Evolutionary conservation across 2,888 invertebrate species (phyloP).

Genomic region (Polydrusus cervinus): DNA sequence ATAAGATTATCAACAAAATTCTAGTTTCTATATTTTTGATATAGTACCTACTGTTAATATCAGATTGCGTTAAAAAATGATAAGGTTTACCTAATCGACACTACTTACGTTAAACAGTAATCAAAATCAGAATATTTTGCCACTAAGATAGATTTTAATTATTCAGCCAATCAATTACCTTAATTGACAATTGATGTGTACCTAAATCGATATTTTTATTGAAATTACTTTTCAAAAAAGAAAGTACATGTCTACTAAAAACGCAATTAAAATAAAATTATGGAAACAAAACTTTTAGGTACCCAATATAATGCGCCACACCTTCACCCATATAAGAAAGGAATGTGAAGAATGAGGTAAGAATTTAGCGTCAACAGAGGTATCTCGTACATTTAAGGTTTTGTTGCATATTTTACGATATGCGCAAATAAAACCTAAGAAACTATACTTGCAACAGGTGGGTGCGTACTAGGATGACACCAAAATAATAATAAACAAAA

Average conservation of each 20-base stretch:
- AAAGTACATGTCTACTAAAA: neutral
- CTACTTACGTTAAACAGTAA: conserved; percentile 9
- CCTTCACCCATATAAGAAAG: conserved; percentile 66
- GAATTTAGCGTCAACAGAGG: conserved; percentile 51
- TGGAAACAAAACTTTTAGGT: conserved; percentile 28
- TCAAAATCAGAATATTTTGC: conserved; percentile 7
- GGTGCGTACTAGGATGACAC: conserved; percentile 27
- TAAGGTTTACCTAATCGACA: neutral
- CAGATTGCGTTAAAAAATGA: conserved; percentile 10
- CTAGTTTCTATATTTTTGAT: conserved; percentile 8
- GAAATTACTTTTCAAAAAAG: conserved; percentile 9
- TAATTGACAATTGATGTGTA: conserved; percentile 19
- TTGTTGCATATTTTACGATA: conserved; percentile 42
- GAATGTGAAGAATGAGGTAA: conserved; percentile 68
- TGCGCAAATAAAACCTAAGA: conserved; percentile 40
- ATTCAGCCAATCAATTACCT: neutral
- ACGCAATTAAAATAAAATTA: conserved; percentile 38
- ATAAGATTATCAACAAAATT: conserved; percentile 28
- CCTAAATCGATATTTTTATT: neutral
- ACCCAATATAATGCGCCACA: conserved; percentile 62
- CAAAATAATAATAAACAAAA: conserved; percentile 38
- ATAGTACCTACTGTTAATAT: neutral
- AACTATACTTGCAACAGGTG: conserved; percentile 37
- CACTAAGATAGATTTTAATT: neutral
- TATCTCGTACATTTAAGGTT: conserved; percentile 44